Evolutionary conservation across 2,888 invertebrate species (phyloP).

Genomic region (Drosophila mimica): DNA sequence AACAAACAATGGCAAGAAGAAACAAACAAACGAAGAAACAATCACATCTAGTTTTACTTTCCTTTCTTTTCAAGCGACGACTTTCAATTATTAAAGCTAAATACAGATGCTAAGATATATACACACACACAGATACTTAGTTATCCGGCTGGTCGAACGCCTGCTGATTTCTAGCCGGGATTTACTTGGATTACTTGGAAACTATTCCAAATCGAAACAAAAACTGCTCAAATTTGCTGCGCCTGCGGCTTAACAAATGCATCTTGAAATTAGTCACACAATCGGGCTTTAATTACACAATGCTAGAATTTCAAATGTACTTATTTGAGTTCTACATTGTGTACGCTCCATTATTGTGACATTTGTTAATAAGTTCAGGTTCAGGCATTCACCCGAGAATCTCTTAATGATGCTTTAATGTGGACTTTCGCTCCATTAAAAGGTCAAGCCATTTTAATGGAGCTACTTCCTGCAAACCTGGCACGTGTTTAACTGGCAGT

Average conservation of each 20-base stretch:
- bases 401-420: slow-evolving; percentile 25
- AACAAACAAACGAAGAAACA: slow-evolving; percentile 49
- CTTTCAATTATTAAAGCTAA: slow-evolving; percentile 72
- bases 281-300: slow-evolving; percentile 40
- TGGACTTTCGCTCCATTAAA: slow-evolving; percentile 61
- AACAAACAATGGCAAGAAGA: slow-evolving; percentile 47
- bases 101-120: slow-evolving; percentile 39
- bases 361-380: slow-evolving; percentile 51
- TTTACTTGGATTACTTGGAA: slow-evolving; percentile 23
- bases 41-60: slow-evolving; percentile 76
- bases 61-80: slow-evolving; percentile 65
- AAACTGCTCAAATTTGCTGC: slow-evolving; percentile 28
- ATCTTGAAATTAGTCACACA: slow-evolving; percentile 49
- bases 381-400: slow-evolving; percentile 23
- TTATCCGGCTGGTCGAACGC: background rate
- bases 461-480: slow-evolving; percentile 33
- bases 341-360: slow-evolving; percentile 29
- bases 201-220: slow-evolving; percentile 27
- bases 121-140: slow-evolving; percentile 4
- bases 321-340: background rate
- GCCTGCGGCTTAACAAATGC: slow-evolving; percentile 37
- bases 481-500: slow-evolving; percentile 21
- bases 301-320: slow-evolving; percentile 22
- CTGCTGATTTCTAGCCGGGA: background rate
- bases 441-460: slow-evolving; percentile 55